Evolutionary conservation across 2,113 vertebrate genomes (phyloP).

Genomic region (Mesocricetus auratus): DNA sequence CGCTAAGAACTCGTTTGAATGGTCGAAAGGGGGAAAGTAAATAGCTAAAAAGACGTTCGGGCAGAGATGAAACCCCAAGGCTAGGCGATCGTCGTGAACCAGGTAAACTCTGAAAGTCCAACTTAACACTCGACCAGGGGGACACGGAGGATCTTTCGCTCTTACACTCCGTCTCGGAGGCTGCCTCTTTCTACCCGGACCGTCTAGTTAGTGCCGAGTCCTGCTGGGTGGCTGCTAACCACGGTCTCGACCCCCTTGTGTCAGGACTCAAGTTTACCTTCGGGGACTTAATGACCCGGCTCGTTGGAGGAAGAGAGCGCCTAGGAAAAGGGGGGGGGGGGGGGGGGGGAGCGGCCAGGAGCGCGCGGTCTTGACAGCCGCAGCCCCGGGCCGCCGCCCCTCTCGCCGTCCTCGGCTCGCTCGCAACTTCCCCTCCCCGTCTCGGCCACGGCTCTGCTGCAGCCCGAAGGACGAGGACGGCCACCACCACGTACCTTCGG

Average conservation of each 20-base stretch:
- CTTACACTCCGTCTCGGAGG: neutral
- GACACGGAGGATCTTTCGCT: neutral
- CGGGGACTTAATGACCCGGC: neutral
- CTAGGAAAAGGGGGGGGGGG: neutral
- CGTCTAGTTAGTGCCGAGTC: neutral
- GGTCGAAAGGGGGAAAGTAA: neutral
- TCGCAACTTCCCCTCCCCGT: constrained; percentile 22
- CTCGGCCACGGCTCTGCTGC: neutral
- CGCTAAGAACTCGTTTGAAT: neutral
- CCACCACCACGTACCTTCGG: constrained; percentile 92
- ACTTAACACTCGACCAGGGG: neutral
- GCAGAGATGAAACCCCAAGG: neutral
- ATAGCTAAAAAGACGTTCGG: neutral
- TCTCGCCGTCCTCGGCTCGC: neutral
- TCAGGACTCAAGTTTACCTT: neutral
- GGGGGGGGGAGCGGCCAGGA: too few relatives aligned
- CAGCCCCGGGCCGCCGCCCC: neutral
- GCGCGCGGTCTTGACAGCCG: neutral
- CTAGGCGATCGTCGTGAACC: neutral
- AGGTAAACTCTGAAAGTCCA: neutral
- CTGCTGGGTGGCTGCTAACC: neutral
- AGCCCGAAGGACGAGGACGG: neutral
- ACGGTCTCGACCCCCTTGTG: neutral
- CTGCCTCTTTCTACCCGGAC: neutral
- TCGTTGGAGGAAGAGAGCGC: neutral